Percentiles rank a stretch among this genome's conserved stretches.
These are phyloP conservation scores for Oreohelix idahoensis DNA, from an alignment of 1,140 invertebrate genomes.

Conservation along the genomic window DNA sequence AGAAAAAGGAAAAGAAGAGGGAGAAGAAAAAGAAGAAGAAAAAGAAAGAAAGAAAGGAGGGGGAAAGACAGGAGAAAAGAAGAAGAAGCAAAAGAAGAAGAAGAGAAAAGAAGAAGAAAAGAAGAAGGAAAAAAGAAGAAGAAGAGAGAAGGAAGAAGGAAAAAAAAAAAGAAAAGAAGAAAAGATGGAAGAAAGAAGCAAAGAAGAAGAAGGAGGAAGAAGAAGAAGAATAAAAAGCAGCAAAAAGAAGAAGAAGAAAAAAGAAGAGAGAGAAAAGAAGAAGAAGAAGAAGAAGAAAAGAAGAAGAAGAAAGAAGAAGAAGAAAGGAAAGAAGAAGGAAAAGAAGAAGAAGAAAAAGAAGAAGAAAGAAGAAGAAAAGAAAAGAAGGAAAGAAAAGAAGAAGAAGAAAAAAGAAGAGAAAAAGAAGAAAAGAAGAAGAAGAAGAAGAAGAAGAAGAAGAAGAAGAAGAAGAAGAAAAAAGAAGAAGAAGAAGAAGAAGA, in stretches of 20 bases:
- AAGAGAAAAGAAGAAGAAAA: too few relatives aligned
- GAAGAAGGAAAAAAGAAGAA: too few relatives aligned
- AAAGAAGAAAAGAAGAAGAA: neutral
- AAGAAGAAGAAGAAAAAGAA: neutral
- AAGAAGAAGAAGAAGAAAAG: neutral
- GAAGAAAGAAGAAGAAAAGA: neutral
- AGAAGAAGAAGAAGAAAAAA: neutral
- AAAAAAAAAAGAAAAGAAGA: neutral
- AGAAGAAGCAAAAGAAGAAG: too few relatives aligned
- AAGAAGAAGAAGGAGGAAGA: too few relatives aligned
- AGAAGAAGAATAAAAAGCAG: too few relatives aligned
- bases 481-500: neutral
- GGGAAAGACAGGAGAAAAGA: too few relatives aligned
- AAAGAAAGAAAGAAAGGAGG: too few relatives aligned
- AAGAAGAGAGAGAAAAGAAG: neutral
- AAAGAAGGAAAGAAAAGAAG: neutral
- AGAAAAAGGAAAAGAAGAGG: too few relatives aligned
- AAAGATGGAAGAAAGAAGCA: too few relatives aligned
- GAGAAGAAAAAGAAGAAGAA: too few relatives aligned
- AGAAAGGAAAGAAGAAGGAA: neutral
- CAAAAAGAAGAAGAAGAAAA: neutral
- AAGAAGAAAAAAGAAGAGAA: constrained; percentile 9
- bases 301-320: neutral
- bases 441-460: too few relatives aligned
- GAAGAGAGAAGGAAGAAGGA: neutral